Evolutionary conservation across 2,797 vertebrate genomes (phyloP).

Genomic region (Tenualosa thibaudeaui): DNA sequence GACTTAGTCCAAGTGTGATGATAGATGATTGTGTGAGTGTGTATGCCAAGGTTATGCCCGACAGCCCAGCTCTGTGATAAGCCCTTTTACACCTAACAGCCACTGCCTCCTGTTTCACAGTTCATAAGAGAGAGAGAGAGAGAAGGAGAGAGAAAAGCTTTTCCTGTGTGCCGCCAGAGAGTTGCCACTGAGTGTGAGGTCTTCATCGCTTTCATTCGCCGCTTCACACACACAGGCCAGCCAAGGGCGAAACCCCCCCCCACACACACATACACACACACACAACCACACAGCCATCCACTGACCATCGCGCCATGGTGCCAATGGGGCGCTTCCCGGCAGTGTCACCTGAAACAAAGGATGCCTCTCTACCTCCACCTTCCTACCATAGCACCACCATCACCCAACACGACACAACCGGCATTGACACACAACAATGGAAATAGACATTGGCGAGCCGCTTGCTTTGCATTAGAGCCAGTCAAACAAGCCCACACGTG

Average conservation of each 20-base stretch:
- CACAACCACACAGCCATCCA: neutral
- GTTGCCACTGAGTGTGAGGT: slow-evolving; percentile 33
- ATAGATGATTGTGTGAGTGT: neutral
- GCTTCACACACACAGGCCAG: slow-evolving; percentile 19
- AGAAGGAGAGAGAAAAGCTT: neutral
- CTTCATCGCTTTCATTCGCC: slow-evolving; percentile 34
- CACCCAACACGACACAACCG: neutral
- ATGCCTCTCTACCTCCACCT: neutral
- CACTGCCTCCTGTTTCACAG: slow-evolving; percentile 24
- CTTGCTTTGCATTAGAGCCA: neutral
- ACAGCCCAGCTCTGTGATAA: neutral
- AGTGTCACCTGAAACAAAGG: neutral
- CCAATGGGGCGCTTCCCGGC: neutral
- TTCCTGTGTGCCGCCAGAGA: neutral
- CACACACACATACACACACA: neutral
- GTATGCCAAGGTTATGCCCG: neutral
- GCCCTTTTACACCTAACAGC: slow-evolving; percentile 3
- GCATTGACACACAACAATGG: neutral
- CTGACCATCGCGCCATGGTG: neutral
- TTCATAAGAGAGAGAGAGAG: neutral
- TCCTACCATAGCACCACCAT: neutral
- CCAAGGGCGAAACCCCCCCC: neutral
- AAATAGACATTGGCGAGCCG: neutral
- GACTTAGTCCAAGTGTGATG: neutral
- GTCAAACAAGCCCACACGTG: slow-evolving; percentile 16